These are phyloP conservation scores for Ichneumon xanthorius DNA, from an alignment of 2,888 invertebrate species.

Conservation along the genomic window DNA sequence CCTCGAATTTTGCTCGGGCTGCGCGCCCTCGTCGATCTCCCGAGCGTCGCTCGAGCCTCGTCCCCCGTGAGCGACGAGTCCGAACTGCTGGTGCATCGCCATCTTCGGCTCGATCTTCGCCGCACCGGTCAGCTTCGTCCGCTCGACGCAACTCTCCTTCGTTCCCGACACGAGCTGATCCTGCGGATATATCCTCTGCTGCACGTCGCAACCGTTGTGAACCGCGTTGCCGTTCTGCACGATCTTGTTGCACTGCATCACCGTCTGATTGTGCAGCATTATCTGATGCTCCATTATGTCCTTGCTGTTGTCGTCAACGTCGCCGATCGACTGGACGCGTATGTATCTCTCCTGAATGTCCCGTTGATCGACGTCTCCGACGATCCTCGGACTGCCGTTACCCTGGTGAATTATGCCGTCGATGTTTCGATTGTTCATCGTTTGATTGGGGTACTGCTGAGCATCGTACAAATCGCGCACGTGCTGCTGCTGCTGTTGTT, in stretches of 20 bases:
- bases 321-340: conserved; percentile 72
- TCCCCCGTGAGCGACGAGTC: conserved; percentile 19
- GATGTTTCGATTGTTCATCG: conserved; percentile 82
- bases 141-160: conserved; percentile 81
- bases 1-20: conserved; percentile 26
- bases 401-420: conserved; percentile 82
- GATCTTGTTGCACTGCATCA: conserved; percentile 79
- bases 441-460: conserved; percentile 80
- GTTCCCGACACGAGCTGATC: conserved; percentile 79
- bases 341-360: conserved; percentile 79
- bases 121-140: conserved; percentile 77
- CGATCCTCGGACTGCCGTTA: conserved; percentile 73
- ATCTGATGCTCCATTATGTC: conserved; percentile 77
- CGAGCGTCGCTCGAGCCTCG: conserved; percentile 58
- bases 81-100: conserved; percentile 73
- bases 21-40: conserved; percentile 14
- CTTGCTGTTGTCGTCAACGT: conserved; percentile 77
- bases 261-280: conserved; percentile 78
- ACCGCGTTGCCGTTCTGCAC: conserved; percentile 76
- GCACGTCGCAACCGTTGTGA: conserved; percentile 77
- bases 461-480: conserved; percentile 82
- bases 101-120: conserved; percentile 74
- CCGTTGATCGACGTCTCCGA: conserved; percentile 74
- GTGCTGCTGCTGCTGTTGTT: conserved; percentile 79
- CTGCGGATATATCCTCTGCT: conserved; percentile 78